Conservation (phyloP, 1,140 invertebrate genomes). For the Trichonephila inaurata region DNA sequence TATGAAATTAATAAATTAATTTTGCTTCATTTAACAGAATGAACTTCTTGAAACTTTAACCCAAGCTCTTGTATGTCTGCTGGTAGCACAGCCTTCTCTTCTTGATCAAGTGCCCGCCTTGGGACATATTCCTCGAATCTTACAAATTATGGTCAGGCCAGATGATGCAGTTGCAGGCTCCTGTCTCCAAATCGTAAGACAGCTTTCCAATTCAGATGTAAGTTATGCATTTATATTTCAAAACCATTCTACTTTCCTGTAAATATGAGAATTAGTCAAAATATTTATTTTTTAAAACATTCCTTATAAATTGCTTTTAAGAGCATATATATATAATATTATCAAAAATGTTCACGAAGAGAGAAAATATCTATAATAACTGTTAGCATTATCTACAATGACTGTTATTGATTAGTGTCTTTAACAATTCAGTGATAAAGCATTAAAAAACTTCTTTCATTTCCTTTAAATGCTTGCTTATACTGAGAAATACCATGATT, state of each 20-base stretch:
- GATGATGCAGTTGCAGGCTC: constrained; percentile 85
- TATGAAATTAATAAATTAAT: no score
- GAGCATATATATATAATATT: no score
- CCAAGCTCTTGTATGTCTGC: constrained; percentile 89
- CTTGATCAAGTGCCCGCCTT: constrained; percentile 94
- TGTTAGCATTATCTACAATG: no score
- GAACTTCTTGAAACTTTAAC: constrained; percentile 92
- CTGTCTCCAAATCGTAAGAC: constrained; percentile 92
- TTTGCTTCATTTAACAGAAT: constrained; percentile 82
- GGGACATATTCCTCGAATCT: constrained; percentile 94
- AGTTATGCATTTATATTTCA: background rate
- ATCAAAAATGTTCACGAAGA: no score
- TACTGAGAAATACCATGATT: background rate
- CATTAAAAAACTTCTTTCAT: background rate
- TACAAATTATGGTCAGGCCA: constrained; percentile 79
- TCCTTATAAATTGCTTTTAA: no score
- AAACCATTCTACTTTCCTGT: background rate
- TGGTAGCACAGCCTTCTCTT: constrained; percentile 92
- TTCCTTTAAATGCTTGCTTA: background rate
- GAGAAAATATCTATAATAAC: no score
- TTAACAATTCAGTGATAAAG: no score
- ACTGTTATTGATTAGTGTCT: no score
- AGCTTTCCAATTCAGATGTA: constrained; percentile 91
- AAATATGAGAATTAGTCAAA: no score
- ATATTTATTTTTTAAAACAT: no score